A percentile compares a stretch with the other conserved stretches of the same genome.
phyloP scores from a whole-genome alignment of 2,888 invertebrate species.

The Caenorhabditis panamensis region DNA sequence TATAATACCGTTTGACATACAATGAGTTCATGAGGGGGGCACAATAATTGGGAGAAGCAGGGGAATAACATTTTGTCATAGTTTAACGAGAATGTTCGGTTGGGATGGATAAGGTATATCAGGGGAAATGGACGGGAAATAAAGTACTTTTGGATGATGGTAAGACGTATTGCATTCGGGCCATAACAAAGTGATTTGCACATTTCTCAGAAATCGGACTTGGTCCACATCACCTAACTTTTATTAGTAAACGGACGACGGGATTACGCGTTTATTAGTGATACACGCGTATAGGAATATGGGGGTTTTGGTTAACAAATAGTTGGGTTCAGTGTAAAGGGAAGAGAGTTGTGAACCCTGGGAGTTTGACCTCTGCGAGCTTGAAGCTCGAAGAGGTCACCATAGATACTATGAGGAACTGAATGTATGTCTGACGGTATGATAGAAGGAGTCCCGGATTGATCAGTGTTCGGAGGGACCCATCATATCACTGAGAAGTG shows the following conservation, averaged over 20 bases:
- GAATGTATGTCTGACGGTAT: conserved; percentile 47
- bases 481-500: conserved; percentile 41
- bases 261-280: conserved; percentile 51
- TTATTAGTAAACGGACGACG: conserved; percentile 33
- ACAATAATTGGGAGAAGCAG: background rate
- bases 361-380: conserved; percentile 3
- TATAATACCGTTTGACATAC: conserved; percentile 59
- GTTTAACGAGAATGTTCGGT: conserved; percentile 16
- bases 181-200: conserved; percentile 30
- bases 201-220: conserved; percentile 31
- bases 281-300: conserved; percentile 46
- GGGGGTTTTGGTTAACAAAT: conserved; percentile 16
- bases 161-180: conserved; percentile 46
- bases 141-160: conserved; percentile 7
- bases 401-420: conserved; percentile 51
- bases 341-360: conserved; percentile 24
- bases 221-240: conserved; percentile 44
- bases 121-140: conserved; percentile 8
- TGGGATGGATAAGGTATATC: background rate
- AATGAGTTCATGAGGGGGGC: conserved; percentile 50
- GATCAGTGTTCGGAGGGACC: conserved; percentile 10
- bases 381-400: background rate
- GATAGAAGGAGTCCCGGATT: conserved; percentile 10
- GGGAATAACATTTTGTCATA: conserved; percentile 21
- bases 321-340: background rate